Base-by-base conservation (phyloP, 1,140 invertebrate species). In the Plectrocnemia conspersa region DNA sequence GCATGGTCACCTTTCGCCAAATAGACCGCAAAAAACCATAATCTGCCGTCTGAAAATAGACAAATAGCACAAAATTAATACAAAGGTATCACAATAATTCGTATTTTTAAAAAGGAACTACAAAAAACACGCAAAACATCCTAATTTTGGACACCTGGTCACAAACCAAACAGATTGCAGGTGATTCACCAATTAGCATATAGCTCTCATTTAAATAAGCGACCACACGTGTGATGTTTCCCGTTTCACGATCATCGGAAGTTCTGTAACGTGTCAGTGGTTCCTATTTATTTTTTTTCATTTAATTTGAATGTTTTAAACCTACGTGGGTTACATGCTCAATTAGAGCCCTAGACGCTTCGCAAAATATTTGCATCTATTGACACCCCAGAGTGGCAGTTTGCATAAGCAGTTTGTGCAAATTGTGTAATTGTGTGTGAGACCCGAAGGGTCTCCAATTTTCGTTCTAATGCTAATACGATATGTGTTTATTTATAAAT, bases 111-210 rank as follows among this genome's bases (percentile, higher is more conserved):
- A 35, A 15, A 7, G 6, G n/a, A 29, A 29, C 27, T n/a, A 6
- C 27, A 29, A 7, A 29, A 6, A 15, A 35, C n/a, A 35, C 16
- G 5, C 36, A 7, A 7, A 38, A 4, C 35, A n/a, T 16, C 35
- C 35, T 13, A 19, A 25, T 15, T 50, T 50, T 15, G 32, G 22
- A 50, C 47, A 50, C 47, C 47, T 50, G 47, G 36, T 5, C 21
- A 38, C 32, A 11, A 32, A 24, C n/a, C n/a, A 22, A 50, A 42
- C 46, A 52, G 48, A 46, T 52, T 58, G 50, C 32, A 58, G 56
- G 56, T 58, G 56, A 58, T 52, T 58, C 56, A 58, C 22, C 32
- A 33, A 58, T 58, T 58, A 52, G 56, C 56, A 58, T 58, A 53
- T 53, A 33, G 36, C 33, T 42, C 46, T 46, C 44, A 57, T 52